Evolutionary conservation across 2,113 vertebrate species (phyloP), one percentile per base, ranked within the genome.

Genomic region (Stercorarius parasiticus): DNA sequence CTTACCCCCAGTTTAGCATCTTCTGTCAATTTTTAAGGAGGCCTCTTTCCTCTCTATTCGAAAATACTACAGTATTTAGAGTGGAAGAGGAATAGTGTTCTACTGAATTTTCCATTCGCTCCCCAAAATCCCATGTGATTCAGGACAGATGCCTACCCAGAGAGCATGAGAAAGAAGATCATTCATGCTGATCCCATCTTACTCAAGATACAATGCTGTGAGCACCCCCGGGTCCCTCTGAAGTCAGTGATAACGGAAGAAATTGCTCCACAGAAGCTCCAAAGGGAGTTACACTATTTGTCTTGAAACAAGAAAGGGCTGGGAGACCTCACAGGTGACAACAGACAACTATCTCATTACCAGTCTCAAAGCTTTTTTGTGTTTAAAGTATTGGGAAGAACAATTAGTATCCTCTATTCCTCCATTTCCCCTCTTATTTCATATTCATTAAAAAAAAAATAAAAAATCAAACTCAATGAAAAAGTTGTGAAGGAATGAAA

Each of bases 401-500:
- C 29, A 92, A 88, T 74, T 53, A 93, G n/a, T 25, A 30, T 42
- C 66, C n/a, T 82, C 14, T 43, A 16, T 86, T 71, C 10, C 34
- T 73, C 32, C 52, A 30, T 80, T 49, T 38, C 30, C 12, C 21
- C 18, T 74, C 59, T 69, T 76, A 50, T 81, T 92, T 93, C 36
- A 58, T 76, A 56, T 42, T 86, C 16, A 65, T 82, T 65, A 76
- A 91, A 80, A 55, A 64, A n/a, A 66, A 49, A 34, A 84, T 17
- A 71, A 47, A 91, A 76, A 83, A 55, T 45, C 22, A 84, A 93
- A 76, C 56, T 78, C 38, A 69, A 45, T 88, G 49, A 93, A 71
- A 85, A 95, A 71, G 59, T 94, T 96, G 58, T 59, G 64, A 93
- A 94, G 18, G 47, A 97, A 90, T 7, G 12, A 86, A 96, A 95